These are phyloP conservation scores for Teinopalpus imperialis DNA, from an alignment of 2,888 invertebrate genomes.

Conservation along the genomic window DNA sequence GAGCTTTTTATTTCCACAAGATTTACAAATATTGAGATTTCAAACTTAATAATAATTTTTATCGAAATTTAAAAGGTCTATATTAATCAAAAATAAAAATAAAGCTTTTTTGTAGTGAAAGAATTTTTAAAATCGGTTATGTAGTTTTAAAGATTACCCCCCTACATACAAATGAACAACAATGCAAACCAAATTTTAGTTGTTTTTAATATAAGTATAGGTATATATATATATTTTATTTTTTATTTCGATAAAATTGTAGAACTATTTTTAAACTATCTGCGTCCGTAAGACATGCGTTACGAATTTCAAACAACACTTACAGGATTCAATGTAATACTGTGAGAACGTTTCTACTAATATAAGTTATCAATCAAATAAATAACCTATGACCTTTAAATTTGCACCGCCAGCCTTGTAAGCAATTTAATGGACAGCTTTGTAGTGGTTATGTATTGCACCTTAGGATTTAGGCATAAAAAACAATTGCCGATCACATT, in stretches of 20 bases:
- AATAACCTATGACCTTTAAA: slow-evolving; percentile 20
- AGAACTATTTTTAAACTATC: not conserved
- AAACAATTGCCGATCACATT: slow-evolving; percentile 13
- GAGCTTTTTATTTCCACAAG: too few relatives aligned
- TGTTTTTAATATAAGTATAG: too few relatives aligned
- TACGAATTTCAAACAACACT: slow-evolving; percentile 8
- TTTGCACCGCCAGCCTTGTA: slow-evolving; percentile 17
- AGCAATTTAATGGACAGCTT: slow-evolving; percentile 14
- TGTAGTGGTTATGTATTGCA: slow-evolving; percentile 1
- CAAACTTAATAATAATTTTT: too few relatives aligned
- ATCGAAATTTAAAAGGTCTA: too few relatives aligned
- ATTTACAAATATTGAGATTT: too few relatives aligned
- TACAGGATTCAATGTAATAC: slow-evolving; percentile 2
- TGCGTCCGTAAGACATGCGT: slow-evolving; percentile 11
- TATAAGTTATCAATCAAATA: slow-evolving; percentile 23
- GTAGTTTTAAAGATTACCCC: too few relatives aligned
- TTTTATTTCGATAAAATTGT: not conserved
- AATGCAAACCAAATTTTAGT: too few relatives aligned
- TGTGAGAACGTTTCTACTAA: slow-evolving; percentile 10
- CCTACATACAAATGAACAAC: too few relatives aligned
- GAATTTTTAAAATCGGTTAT: too few relatives aligned
- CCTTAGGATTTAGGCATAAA: slow-evolving; percentile 17
- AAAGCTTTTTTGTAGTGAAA: too few relatives aligned
- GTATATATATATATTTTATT: too few relatives aligned
- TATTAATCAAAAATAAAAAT: too few relatives aligned